Conservation (phyloP, 2,888 invertebrate genomes). For the Microplitis deprimator region DNA sequence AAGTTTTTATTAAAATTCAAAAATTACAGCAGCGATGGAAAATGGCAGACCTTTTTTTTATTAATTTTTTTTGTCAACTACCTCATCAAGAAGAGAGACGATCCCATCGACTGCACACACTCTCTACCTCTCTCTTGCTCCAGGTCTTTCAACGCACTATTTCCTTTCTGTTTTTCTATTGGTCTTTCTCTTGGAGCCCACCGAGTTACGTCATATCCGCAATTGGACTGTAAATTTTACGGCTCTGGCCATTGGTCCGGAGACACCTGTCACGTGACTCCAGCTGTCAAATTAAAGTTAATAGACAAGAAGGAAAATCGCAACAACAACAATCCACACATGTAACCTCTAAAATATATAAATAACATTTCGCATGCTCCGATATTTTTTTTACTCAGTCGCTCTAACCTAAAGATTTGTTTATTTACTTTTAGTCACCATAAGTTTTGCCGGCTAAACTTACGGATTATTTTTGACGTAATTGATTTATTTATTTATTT, state of each 20-base stretch:
- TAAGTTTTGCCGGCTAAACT: not conserved
- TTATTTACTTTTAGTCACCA: constrained; percentile 4
- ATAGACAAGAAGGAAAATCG: not conserved
- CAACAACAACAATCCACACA: not conserved
- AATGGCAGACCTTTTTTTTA: constrained; percentile 13
- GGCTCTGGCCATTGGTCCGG: not conserved
- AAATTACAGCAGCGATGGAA: not conserved
- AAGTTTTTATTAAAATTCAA: not conserved
- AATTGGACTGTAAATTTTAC: constrained; percentile 9
- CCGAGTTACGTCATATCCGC: constrained; percentile 35
- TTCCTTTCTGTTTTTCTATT: constrained; percentile 18
- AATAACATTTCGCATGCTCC: not conserved
- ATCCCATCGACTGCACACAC: constrained; percentile 40
- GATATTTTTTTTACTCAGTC: not conserved
- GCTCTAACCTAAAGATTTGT: constrained; percentile 21
- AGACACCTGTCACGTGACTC: constrained; percentile 22
- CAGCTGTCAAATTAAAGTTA: not conserved
- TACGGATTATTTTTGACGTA: not conserved
- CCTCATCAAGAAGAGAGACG: constrained; percentile 35
- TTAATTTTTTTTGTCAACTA: constrained; percentile 44
- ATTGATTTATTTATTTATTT: not conserved
- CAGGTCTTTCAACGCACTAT: constrained; percentile 11
- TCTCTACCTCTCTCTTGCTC: constrained; percentile 30
- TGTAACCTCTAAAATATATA: constrained; percentile 9
- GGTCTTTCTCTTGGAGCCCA: constrained; percentile 3